Base-by-base conservation (phyloP, 2,797 vertebrate genomes). In the Helicolenus hilgendorfi region DNA sequence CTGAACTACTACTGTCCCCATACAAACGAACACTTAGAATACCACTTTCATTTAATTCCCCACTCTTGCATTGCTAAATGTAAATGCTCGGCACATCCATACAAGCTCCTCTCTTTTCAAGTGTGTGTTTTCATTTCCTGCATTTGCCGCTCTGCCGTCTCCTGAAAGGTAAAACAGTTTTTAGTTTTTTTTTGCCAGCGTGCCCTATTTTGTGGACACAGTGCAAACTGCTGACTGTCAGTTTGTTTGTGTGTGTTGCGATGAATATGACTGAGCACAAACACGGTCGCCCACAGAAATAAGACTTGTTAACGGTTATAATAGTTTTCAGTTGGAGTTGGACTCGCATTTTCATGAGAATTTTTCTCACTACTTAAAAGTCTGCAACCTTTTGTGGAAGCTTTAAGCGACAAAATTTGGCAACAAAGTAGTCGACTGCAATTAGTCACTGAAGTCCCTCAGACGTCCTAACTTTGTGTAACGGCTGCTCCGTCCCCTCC, bases 181-280 rank as follows among this genome's bases (percentile, higher is more conserved):
- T 81, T 81, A 0, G 4, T 10, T 35, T 58, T 26, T 22, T 26
- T 87, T 56, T 53, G 76, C 88, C 67, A 77, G 11, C 49, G 22
- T 62, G 63, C 64, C 84, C 86, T 77, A 41, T 94, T 95, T 75
- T 77, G 76, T 22, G 59, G 79, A 77, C 77, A 65, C 85, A 72
- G 77, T 72, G 59, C 77, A 90, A 94, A 96, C 84, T 91, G 96
- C 95, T 95, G 94, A 95, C 92, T 70, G 69, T 89, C 85, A 72
- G 35, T 91, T 84, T 94, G 85, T 90, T 89, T 86, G 86, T 92
- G 86, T 77, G 58, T 64, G 84, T 88, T 89, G 58, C 77, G 87
- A 74, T 91, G 85, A 93, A 92, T 88, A 72, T 92, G 85, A 89
- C 74, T n/a, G 71, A 79, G 84, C 81, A 72, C 87, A 85, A 91